phyloP scores from a whole-genome alignment of 23 tunicate species.

The Styela plicata region DNA sequence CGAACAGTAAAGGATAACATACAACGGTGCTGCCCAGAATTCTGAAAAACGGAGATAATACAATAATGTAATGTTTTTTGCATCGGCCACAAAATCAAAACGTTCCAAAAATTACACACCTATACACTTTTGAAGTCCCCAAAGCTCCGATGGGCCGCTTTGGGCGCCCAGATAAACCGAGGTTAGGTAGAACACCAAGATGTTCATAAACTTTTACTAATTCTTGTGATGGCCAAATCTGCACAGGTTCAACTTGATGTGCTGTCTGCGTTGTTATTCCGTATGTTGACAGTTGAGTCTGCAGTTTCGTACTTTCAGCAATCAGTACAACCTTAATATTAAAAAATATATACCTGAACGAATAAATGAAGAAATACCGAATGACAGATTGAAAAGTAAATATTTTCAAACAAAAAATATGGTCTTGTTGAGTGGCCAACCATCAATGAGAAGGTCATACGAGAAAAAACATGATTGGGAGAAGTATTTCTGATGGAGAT shows the following conservation, averaged over 20 bases:
- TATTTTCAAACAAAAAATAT: no score
- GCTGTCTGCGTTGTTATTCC: slow-evolving; percentile 82
- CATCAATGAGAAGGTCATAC: no score
- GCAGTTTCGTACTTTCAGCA: slow-evolving; percentile 74
- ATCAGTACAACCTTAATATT: slow-evolving; percentile 75
- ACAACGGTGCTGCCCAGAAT: slow-evolving; percentile 86
- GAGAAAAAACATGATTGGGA: no score
- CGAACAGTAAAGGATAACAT: slow-evolving; percentile 90
- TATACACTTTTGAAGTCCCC: slow-evolving; percentile 80
- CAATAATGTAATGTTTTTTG: background rate
- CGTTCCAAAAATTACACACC: no score
- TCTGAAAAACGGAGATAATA: slow-evolving; percentile 7
- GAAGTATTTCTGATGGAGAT: no score
- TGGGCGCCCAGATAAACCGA: slow-evolving; percentile 93
- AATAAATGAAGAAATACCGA: no score
- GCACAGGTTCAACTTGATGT: slow-evolving; percentile 84
- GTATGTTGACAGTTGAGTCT: slow-evolving; percentile 66
- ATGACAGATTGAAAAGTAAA: no score
- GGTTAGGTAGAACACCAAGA: slow-evolving; percentile 50
- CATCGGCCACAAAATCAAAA: no score
- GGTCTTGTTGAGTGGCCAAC: no score
- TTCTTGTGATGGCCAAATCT: slow-evolving; percentile 95
- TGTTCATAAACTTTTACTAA: slow-evolving; percentile 70
- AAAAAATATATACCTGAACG: no score
- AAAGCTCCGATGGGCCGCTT: slow-evolving; percentile 87